Conservation (phyloP, 64 coral and sea anemone genomes). For the Montipora sp. region DNA sequence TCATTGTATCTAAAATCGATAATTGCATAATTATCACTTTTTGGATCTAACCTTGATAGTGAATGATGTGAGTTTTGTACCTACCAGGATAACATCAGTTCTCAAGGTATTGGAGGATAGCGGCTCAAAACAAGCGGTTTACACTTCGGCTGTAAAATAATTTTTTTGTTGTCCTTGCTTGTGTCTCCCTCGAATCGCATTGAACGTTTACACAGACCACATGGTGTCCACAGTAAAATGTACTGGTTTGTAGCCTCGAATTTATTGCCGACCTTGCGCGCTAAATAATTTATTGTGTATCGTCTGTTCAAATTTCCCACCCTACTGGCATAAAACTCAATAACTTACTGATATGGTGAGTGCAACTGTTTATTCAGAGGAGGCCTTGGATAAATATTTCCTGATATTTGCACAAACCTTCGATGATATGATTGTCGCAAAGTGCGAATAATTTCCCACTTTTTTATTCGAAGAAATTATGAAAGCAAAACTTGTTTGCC, state of each 20-base stretch:
- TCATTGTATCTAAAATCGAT: constrained; percentile 99
- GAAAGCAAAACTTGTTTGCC: constrained; percentile 63
- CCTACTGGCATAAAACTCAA: constrained; percentile 68
- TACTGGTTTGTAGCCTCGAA: constrained; percentile 95
- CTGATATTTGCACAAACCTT: constrained; percentile 82
- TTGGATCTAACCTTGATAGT: constrained; percentile 96
- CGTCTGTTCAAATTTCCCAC: constrained; percentile 81
- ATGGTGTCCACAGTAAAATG: constrained; percentile 59
- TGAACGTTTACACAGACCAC: constrained; percentile 44
- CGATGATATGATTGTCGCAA: constrained; percentile 76
- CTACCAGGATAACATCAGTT: constrained; percentile 68
- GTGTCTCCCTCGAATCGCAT: constrained; percentile 4
- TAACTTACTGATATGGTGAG: constrained; percentile 77
- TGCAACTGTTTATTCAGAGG: constrained; percentile 82
- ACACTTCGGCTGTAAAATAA: neutral
- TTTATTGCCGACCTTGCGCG: constrained; percentile 88
- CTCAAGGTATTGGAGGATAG: neutral
- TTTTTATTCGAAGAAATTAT: constrained; percentile 46
- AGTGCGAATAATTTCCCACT: constrained; percentile 73
- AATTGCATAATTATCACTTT: constrained; percentile 99
- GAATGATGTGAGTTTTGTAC: constrained; percentile 78
- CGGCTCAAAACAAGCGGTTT: constrained; percentile 6
- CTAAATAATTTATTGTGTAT: constrained; percentile 97
- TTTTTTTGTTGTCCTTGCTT: neutral
- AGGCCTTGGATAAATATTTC: constrained; percentile 84